Evolutionary conservation across 2,888 invertebrate genomes (phyloP).

Genomic region (Marronus borbonicus): DNA sequence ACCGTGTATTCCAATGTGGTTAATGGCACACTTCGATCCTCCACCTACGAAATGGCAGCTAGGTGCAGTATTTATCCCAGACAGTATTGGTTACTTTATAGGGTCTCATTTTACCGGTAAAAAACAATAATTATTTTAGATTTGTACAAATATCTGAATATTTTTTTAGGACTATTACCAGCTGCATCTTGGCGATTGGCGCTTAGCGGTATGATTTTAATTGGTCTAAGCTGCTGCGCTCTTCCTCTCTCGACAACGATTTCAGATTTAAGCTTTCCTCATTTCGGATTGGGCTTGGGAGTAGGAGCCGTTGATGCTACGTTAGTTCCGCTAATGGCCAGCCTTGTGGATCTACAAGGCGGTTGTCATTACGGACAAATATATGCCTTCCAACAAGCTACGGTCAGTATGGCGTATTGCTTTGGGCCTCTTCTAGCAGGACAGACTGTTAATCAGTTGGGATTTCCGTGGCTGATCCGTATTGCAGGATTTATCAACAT

Average conservation of each 20-base stretch:
- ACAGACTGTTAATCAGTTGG: conserved; percentile 78
- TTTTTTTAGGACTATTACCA: conserved; percentile 64
- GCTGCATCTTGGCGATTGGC: conserved; percentile 66
- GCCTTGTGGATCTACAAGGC: conserved; percentile 77
- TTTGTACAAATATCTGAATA: background rate
- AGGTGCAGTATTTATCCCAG: conserved; percentile 89
- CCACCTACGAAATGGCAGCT: conserved; percentile 82
- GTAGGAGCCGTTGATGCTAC: conserved; percentile 88
- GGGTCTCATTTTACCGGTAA: conserved; percentile 86
- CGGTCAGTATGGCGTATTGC: conserved; percentile 86
- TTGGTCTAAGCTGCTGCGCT: conserved; percentile 66
- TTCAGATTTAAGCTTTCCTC: conserved; percentile 80
- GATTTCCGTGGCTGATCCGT: conserved; percentile 84
- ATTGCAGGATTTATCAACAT: conserved; percentile 80
- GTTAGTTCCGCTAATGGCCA: conserved; percentile 83
- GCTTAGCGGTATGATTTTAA: conserved; percentile 64
- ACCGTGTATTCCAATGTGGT: conserved; percentile 88
- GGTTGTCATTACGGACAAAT: conserved; percentile 82
- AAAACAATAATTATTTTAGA: too few species aligned
- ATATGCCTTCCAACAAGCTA: conserved; percentile 88
- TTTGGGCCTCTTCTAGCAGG: conserved; percentile 85
- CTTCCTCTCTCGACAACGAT: conserved; percentile 65
- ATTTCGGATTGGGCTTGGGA: conserved; percentile 83
- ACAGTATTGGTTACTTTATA: conserved; percentile 86
- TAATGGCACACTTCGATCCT: conserved; percentile 78